Percentiles rank a stretch among this genome's conserved stretches.
phyloP scores from a whole-genome alignment of 2,113 vertebrate genomes.

The Otis tarda region DNA sequence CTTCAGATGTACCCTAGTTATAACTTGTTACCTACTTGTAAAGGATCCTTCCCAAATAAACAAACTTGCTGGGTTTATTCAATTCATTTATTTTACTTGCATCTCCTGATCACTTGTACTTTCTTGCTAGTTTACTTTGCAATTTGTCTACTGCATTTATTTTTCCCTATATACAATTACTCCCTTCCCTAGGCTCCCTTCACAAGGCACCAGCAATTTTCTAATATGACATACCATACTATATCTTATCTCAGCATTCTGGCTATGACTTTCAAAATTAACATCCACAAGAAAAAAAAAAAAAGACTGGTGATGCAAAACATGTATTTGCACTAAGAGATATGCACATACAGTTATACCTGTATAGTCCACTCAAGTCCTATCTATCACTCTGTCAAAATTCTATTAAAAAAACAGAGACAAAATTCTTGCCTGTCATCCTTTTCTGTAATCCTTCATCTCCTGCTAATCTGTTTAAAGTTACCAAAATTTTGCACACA shows the following conservation, averaged over 20 bases:
- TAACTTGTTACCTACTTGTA: background rate
- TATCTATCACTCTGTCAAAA: background rate
- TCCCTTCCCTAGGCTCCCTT: background rate
- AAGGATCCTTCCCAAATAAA: background rate
- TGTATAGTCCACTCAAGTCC: background rate
- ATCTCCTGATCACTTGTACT: background rate
- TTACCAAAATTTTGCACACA: background rate
- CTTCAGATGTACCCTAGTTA: background rate
- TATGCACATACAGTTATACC: background rate
- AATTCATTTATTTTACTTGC: background rate
- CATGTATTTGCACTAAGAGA: background rate
- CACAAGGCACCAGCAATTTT: background rate
- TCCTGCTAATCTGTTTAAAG: background rate
- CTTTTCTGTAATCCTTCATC: background rate
- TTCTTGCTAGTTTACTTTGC: background rate
- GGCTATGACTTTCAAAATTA: background rate
- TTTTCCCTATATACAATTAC: background rate
- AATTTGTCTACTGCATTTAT: background rate
- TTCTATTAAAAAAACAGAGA: background rate
- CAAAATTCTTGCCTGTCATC: background rate
- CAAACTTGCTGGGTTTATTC: background rate
- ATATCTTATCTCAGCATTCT: background rate
- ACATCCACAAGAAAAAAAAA: background rate
- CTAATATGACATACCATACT: background rate
- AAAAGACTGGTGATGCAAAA: background rate